Conservation (phyloP, 2,888 invertebrate species). For the Crepidodera aurea region DNA sequence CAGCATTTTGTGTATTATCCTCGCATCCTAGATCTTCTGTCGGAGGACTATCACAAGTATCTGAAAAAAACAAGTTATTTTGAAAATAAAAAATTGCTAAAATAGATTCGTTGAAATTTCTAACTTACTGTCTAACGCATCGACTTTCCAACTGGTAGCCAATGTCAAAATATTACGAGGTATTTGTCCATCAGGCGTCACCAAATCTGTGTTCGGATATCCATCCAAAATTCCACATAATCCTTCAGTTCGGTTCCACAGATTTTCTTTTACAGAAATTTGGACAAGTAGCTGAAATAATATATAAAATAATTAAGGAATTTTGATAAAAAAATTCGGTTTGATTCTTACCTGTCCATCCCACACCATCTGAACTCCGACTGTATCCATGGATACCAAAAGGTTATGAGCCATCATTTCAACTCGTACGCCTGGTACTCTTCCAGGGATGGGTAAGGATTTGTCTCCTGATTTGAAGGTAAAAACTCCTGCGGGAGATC, state of each 20-base stretch:
- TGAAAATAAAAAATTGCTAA: background rate
- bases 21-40: conserved; percentile 64
- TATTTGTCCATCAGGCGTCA: conserved; percentile 67
- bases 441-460: conserved; percentile 73
- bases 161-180: conserved; percentile 63
- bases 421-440: conserved; percentile 76
- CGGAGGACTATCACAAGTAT: conserved; percentile 66
- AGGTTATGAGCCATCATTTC: conserved; percentile 77
- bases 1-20: conserved; percentile 12
- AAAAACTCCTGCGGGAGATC: conserved; percentile 47
- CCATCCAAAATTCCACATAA: conserved; percentile 84
- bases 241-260: conserved; percentile 84
- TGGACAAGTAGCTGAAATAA: conserved; percentile 68
- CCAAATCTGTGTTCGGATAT: conserved; percentile 72
- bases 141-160: conserved; percentile 69
- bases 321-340: background rate
- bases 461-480: conserved; percentile 51
- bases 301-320: background rate
- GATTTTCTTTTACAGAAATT: conserved; percentile 70
- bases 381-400: conserved; percentile 71
- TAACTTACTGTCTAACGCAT: conserved; percentile 54
- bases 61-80: conserved; percentile 53
- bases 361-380: conserved; percentile 79
- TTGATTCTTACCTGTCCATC: conserved; percentile 65
- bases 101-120: too few species aligned